Percentiles rank a stretch among this genome's conserved stretches.
These are phyloP conservation scores for Cossypha polioptera DNA, from an alignment of 2,797 vertebrate genomes.

Conservation along the genomic window DNA sequence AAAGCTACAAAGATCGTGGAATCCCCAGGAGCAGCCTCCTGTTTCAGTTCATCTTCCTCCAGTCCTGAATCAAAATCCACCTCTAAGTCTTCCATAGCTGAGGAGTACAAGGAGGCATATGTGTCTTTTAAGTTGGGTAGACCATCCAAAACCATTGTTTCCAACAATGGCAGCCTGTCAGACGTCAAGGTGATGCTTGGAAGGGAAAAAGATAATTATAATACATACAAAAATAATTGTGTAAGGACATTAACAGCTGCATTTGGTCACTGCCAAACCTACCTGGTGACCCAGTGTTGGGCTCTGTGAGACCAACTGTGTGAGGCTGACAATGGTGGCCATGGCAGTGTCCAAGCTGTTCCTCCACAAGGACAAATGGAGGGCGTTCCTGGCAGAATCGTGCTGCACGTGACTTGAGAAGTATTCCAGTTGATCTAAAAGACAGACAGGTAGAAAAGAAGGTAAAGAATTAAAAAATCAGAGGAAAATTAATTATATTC, in stretches of 20 bases:
- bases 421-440: conserved; percentile 30
- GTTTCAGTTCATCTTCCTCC: conserved; percentile 84
- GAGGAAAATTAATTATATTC: background rate
- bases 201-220: background rate
- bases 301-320: background rate
- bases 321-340: background rate
- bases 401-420: background rate
- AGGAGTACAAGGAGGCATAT: conserved; percentile 75
- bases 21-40: conserved; percentile 69
- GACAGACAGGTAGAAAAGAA: background rate
- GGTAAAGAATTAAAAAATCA: background rate
- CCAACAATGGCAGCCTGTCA: conserved; percentile 55
- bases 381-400: background rate
- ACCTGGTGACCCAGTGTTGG: background rate
- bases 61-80: conserved; percentile 87
- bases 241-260: background rate
- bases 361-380: background rate
- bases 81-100: conserved; percentile 77
- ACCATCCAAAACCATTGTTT: conserved; percentile 76
- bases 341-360: conserved; percentile 7
- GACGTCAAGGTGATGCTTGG: conserved; percentile 61
- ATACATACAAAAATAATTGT: background rate
- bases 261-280: background rate
- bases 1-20: conserved; percentile 93
- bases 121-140: conserved; percentile 69